These are phyloP conservation scores for Colossoma macropomum DNA, from an alignment of 2,113 vertebrate genomes.

Conservation along the genomic window DNA sequence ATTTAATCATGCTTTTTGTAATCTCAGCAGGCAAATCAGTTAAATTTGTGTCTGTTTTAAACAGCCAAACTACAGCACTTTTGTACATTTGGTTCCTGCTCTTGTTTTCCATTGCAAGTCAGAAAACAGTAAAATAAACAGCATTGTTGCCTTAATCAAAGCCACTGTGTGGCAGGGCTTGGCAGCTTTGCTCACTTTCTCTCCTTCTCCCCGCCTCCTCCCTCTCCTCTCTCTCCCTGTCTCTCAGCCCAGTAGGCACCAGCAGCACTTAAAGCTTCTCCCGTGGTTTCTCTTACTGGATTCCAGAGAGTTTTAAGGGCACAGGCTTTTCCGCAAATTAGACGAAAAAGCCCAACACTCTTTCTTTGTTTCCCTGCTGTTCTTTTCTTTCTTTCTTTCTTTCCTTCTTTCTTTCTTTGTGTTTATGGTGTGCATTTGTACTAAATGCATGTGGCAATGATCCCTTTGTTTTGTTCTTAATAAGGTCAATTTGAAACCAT, in stretches of 20 bases:
- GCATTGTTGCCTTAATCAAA: slow-evolving; percentile 73
- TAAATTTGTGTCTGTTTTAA: slow-evolving; percentile 12
- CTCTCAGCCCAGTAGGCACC: slow-evolving; percentile 63
- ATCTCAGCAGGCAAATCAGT: not conserved
- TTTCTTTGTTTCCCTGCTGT: slow-evolving; percentile 33
- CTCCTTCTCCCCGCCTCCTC: slow-evolving; percentile 9
- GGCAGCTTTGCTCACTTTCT: slow-evolving; percentile 14
- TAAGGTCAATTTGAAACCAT: slow-evolving; percentile 19
- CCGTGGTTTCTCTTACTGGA: slow-evolving; percentile 63
- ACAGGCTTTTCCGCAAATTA: slow-evolving; percentile 51
- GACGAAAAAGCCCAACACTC: slow-evolving; percentile 45
- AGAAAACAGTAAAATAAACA: slow-evolving; percentile 69
- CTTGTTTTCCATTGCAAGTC: slow-evolving; percentile 45
- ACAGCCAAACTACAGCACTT: not conserved
- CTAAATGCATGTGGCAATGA: slow-evolving; percentile 43
- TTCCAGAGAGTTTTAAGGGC: slow-evolving; percentile 62
- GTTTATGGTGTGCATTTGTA: slow-evolving; percentile 43
- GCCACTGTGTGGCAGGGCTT: slow-evolving; percentile 62
- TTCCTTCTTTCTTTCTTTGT: not conserved
- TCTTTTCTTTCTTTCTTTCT: not conserved
- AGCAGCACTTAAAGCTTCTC: slow-evolving; percentile 56
- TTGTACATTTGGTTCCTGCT: slow-evolving; percentile 25
- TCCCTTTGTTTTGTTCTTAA: slow-evolving; percentile 49
- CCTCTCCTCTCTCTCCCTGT: slow-evolving; percentile 34
- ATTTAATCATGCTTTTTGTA: not conserved